Base-by-base conservation (phyloP, 2,888 invertebrate genomes). In the Cryptosula pallasiana region DNA sequence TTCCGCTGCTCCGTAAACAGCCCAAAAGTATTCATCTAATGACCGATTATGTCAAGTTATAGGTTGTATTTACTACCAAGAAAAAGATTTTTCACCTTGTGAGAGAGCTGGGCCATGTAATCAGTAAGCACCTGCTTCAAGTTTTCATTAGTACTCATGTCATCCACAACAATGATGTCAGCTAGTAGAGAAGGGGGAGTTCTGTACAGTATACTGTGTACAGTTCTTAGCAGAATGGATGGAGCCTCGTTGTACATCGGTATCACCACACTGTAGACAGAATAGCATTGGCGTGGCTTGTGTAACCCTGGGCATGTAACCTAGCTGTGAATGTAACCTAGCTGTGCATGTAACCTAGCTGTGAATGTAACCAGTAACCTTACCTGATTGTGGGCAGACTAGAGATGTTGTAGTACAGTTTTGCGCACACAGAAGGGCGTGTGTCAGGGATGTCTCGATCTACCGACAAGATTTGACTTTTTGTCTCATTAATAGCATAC, bases 91-190 rank as follows among this genome's bases (percentile, higher is more conserved):
- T n/a, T n/a, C n/a, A n/a, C n/a, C n/a, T n/a, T n/a, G n/a, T n/a
- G n/a, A n/a, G 45, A 20, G 45, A 45, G 45, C 13, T 25, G 29
- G 16, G 20, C 25, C 13, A 63, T 13, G 32, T 63, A 63, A 32
- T 27, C 34, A 25, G 63, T 63, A 13, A 76, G 71, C 16, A 23
- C 20, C 16, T 72, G 57, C 36, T 73, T 58, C 16, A 76, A 73
- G 36, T 75, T 73, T 13, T 71, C 73, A 35, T 75, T 71, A 0
- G 75, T 73, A 35, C 76, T 76, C 45, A 35, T 34, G 63, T 76
- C 76, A 45, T 76, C 76, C 32, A 76, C 76, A 3, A 76, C 69
- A 35, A 76, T 75, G 25, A 76, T 69, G 35, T 76, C 73, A 25
- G 72, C 74, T 27, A 76, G 73, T 5, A 76, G 74, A 2, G 63